Evolutionary conservation across 2,113 vertebrate genomes (phyloP), one percentile per base, ranked within the genome.

Genomic region (Platichthys stellatus): DNA sequence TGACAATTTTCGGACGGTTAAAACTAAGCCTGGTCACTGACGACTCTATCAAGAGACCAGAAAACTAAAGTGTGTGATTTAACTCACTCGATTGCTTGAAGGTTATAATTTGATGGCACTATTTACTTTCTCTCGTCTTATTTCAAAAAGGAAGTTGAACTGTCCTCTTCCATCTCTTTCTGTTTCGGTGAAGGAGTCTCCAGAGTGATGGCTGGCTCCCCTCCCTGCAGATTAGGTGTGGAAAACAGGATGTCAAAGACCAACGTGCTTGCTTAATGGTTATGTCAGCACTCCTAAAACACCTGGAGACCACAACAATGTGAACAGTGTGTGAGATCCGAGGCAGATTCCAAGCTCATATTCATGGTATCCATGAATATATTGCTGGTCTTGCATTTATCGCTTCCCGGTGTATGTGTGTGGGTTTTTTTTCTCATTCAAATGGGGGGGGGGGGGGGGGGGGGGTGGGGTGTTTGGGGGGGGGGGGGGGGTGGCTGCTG

Each of bases 341-440:
- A 79, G 76, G 80, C 78, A 80, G 75, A 85, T 70, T 67, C 68
- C 70, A 73, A 66, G 74, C 71, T 40, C 60, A 54, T 78, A 63
- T 78, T 78, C 71, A 71, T 60, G 70, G 63, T 73, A 14, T 72
- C 63, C 43, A n/a, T 80, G 64, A 80, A 81, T 77, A 67, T 69
- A 54, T 73, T 75, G 76, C 78, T 61, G 70, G 49, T 78, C 77
- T 81, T 64, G 77, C 62, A 80, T 81, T 85, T 78, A 79, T 80
- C 81, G 31, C 62, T 54, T 76, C 17, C 26, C 45, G 43, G 49
- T 51, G 31, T 49, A 5, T 31, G 31, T 65, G 24, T 49, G 49
- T 26, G 26, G 26, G 26, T 54, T 63, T 74, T 56, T 23, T 69
- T 23, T 57, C 66, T 35, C 20, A 4, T 43, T 60, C 47, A 45